Evolutionary conservation across 1,140 invertebrate species (phyloP).

Genomic region (Diorhabda elongata): DNA sequence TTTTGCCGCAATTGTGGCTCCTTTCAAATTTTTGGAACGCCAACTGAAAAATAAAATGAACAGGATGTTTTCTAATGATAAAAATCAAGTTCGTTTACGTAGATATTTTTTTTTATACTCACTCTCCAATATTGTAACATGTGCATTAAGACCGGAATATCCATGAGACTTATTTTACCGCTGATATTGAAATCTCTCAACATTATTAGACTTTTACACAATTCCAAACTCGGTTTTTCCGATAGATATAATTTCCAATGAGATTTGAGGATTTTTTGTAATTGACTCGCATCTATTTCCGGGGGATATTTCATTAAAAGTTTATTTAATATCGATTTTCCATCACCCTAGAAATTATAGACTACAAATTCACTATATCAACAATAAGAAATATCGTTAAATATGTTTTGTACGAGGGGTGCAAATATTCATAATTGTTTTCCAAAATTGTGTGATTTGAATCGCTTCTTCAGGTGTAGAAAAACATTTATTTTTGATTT

Average conservation of each 20-base stretch:
- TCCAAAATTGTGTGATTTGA: no score
- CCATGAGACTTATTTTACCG: conserved; percentile 56
- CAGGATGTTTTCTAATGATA: not conserved
- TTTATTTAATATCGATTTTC: conserved; percentile 51
- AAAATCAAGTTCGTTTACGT: no score
- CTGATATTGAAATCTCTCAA: conserved; percentile 63
- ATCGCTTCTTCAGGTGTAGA: no score
- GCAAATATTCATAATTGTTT: no score
- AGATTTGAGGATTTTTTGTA: conserved; percentile 59
- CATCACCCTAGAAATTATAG: conserved; percentile 47
- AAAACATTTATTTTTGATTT: no score
- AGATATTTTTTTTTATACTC: conserved; percentile 27
- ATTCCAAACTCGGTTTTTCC: conserved; percentile 55
- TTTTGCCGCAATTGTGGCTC: conserved; percentile 53
- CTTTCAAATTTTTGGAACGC: conserved; percentile 61
- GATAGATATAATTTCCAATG: conserved; percentile 54
- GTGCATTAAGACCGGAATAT: conserved; percentile 59
- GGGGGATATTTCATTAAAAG: conserved; percentile 57
- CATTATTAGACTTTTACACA: conserved; percentile 66
- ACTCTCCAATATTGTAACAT: conserved; percentile 66
- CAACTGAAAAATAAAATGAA: conserved; percentile 43
- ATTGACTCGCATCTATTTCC: conserved; percentile 59
- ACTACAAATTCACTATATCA: no score
- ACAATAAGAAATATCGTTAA: no score
- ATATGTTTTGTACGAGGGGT: no score